Percentiles rank a stretch among this genome's conserved stretches.
These are phyloP conservation scores for Fragum sueziense DNA, from an alignment of 2,888 invertebrate genomes.

Conservation along the genomic window DNA sequence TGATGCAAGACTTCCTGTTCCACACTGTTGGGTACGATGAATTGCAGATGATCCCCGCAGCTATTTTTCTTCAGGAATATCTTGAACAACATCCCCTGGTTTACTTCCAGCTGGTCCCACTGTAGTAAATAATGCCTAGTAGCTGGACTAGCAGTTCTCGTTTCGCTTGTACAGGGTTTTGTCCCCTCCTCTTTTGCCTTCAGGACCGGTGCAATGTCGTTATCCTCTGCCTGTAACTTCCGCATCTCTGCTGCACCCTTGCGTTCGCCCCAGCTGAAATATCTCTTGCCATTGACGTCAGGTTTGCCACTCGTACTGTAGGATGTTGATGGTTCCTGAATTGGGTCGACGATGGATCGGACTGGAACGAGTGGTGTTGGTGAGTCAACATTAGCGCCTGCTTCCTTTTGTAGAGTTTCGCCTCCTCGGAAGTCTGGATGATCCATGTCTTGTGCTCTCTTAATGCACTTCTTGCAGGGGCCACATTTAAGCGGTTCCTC, in stretches of 20 bases:
- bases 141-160: not conserved
- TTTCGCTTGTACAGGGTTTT: not conserved
- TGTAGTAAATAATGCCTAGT: conserved; percentile 1
- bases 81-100: not conserved
- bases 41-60: not conserved
- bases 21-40: not conserved
- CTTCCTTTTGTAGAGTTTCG: too few species aligned
- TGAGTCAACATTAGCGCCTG: too few species aligned
- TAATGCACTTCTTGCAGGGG: conserved; percentile 26
- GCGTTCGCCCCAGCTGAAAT: not conserved
- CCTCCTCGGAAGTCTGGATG: too few species aligned
- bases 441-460: conserved; percentile 27
- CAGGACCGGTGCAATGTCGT: not conserved
- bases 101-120: not conserved
- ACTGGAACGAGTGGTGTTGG: too few species aligned
- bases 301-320: too few species aligned
- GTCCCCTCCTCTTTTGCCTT: not conserved
- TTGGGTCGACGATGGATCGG: too few species aligned
- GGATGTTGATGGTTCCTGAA: too few species aligned
- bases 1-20: not conserved
- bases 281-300: too few species aligned
- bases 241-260: not conserved
- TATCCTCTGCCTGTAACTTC: not conserved
- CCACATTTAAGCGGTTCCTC: too few species aligned
- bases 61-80: not conserved